These are phyloP conservation scores for Mastomys natalensis DNA, from an alignment of 2,113 vertebrate species.

Conservation along the genomic window DNA sequence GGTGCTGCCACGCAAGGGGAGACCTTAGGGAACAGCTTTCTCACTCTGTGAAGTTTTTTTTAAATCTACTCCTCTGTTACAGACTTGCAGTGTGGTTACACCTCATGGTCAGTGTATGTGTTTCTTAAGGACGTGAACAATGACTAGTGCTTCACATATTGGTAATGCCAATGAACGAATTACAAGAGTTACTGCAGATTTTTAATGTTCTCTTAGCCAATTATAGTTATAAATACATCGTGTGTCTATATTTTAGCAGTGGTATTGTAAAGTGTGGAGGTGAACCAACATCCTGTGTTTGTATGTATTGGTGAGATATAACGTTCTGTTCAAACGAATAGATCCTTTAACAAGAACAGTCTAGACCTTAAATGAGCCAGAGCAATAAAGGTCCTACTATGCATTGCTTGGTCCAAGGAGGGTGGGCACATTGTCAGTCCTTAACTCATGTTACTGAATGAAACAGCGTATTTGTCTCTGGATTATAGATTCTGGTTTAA, in stretches of 20 bases:
- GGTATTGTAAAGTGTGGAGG: conserved; percentile 37
- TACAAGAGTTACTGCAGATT: not conserved
- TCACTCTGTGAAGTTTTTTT: not conserved
- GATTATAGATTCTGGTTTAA: not conserved
- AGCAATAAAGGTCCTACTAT: not conserved
- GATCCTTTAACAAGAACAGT: not conserved
- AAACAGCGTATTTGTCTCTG: conserved; percentile 12
- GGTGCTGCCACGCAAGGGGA: not conserved
- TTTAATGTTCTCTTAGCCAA: not conserved
- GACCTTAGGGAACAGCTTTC: not conserved
- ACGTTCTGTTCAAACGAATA: not conserved
- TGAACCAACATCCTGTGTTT: not conserved
- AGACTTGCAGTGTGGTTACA: not conserved
- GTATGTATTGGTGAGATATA: not conserved
- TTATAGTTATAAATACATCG: not conserved
- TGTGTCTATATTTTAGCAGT: not conserved
- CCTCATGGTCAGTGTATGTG: not conserved
- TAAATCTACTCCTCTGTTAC: not conserved
- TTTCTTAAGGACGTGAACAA: not conserved
- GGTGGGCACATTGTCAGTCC: not conserved
- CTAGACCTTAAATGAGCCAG: not conserved
- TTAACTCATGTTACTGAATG: not conserved
- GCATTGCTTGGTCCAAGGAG: not conserved
- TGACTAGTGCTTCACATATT: not conserved
- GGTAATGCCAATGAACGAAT: not conserved